A percentile compares a stretch with the other conserved stretches of the same genome.
Evolutionary conservation across 2,797 vertebrate species (phyloP).

Genomic region (Bothrops alternatus): DNA sequence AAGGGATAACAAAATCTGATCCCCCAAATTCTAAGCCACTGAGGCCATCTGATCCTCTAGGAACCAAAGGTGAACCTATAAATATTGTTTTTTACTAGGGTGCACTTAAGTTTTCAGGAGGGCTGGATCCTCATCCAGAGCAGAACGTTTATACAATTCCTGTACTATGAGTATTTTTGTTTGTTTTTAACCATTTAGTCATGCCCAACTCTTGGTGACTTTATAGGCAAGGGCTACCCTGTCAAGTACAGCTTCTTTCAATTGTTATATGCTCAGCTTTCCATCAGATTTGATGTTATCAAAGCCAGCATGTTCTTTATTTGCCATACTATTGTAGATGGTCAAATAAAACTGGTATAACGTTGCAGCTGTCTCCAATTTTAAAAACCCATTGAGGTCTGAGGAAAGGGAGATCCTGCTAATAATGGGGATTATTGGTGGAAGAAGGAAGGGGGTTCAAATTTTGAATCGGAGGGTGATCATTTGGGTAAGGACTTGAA

Average conservation of each 20-base stretch:
- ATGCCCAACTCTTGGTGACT: background rate
- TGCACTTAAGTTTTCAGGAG: background rate
- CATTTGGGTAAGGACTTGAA: background rate
- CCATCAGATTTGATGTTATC: background rate
- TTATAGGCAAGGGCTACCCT: background rate
- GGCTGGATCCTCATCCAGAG: background rate
- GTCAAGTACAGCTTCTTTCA: background rate
- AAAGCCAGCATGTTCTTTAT: background rate
- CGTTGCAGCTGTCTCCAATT: background rate
- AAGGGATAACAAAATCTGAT: background rate
- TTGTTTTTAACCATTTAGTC: background rate
- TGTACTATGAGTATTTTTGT: background rate
- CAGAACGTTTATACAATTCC: background rate
- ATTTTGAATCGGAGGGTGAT: background rate
- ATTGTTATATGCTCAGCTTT: background rate
- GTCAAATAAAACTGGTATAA: background rate
- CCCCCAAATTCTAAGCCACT: background rate
- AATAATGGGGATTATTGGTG: background rate
- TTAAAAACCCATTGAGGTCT: background rate
- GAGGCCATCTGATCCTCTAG: background rate
- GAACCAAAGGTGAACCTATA: background rate
- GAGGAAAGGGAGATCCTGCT: background rate
- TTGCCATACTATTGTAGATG: background rate
- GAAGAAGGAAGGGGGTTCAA: background rate
- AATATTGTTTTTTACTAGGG: background rate